Base-by-base conservation (phyloP, 2,888 invertebrate genomes). In the Ditula angustiorana region DNA sequence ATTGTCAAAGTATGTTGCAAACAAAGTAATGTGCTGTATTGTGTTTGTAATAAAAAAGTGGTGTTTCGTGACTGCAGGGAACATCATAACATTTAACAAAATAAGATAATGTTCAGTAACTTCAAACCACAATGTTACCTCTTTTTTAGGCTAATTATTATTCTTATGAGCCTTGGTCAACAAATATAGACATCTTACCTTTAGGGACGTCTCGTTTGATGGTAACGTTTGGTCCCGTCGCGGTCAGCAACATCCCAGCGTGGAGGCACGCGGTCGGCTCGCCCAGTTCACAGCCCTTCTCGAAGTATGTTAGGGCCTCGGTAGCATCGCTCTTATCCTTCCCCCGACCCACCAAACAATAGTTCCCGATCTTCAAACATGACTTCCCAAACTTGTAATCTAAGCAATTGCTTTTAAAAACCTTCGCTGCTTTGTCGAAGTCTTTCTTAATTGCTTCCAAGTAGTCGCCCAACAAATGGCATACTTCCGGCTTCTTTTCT, bases 381-480 rank as follows among this genome's bases (percentile, higher is more conserved):
- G 99, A 99, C 81, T 95, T 96, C 4, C 95, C 95, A 82, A 95
- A 97, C 68, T 96, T 95, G 76, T 95, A 95, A 67, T 97, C 96
- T 79, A 98, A 96, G 85, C 99, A 99, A 85, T 98, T 99, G 46
- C 94, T 94, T 87, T 96, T 96, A 82, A 95, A 99, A 5, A 98
- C 94, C 76, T 95, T 95, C 0, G 94, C 95, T 0, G 99, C 98
- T 80, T 96, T 96, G 50, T 95, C 94, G 72, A 94, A 96, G 80
- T 99, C 97, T 77, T 95, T 96, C 74, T 96, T 96, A 23, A 99
- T 95, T 0, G 96, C 94, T 85, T 99, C 98, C 69, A 97, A 92
- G 85, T 97, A 99, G 86, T 99, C 98, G 0, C 96, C 99, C 44
- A 99, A 92, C 55, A 99, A 91, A 86, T 99, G 98, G 81, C 99